phyloP scores from a whole-genome alignment of 2,888 invertebrate genomes.

The Nomada hirtipes region DNA sequence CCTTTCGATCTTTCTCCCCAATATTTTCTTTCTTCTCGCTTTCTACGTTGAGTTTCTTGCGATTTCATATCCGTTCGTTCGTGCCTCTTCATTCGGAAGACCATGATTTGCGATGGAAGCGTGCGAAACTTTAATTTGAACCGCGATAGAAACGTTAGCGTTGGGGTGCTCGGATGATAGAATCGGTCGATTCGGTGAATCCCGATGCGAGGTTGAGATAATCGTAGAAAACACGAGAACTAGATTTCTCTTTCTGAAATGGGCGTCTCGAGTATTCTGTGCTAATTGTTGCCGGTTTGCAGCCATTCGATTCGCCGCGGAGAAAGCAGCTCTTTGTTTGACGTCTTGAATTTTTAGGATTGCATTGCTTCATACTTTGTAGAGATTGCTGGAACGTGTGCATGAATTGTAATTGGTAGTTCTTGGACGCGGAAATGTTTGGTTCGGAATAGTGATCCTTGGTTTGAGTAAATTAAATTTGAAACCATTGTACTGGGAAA shows the following conservation, averaged over 20 bases:
- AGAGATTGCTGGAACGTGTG: too few relatives aligned
- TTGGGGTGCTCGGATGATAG: slow-evolving; percentile 1
- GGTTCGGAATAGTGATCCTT: too few relatives aligned
- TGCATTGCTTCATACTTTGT: too few relatives aligned
- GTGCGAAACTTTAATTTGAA: slow-evolving; percentile 8
- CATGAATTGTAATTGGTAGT: too few relatives aligned
- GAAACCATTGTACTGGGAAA: too few relatives aligned
- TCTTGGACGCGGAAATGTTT: too few relatives aligned
- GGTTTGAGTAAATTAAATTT: too few relatives aligned
- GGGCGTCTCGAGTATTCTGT: background rate
- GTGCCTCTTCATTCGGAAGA: too few relatives aligned
- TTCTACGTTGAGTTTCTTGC: too few relatives aligned
- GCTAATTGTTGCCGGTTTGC: slow-evolving; percentile 5
- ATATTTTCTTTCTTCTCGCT: too few relatives aligned
- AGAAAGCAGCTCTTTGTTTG: background rate
- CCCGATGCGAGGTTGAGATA: background rate
- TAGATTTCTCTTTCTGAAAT: slow-evolving; percentile 18
- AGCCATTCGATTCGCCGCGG: background rate
- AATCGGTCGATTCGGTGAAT: slow-evolving; percentile 7
- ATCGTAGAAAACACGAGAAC: background rate
- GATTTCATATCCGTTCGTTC: too few relatives aligned
- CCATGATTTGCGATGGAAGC: background rate
- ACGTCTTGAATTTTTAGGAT: background rate
- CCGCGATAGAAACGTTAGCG: too few relatives aligned
- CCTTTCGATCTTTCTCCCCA: background rate